A percentile compares a stretch with the other conserved stretches of the same genome.
phyloP scores from a whole-genome alignment of 1,140 invertebrate genomes.

The Asbolus verrucosus region DNA sequence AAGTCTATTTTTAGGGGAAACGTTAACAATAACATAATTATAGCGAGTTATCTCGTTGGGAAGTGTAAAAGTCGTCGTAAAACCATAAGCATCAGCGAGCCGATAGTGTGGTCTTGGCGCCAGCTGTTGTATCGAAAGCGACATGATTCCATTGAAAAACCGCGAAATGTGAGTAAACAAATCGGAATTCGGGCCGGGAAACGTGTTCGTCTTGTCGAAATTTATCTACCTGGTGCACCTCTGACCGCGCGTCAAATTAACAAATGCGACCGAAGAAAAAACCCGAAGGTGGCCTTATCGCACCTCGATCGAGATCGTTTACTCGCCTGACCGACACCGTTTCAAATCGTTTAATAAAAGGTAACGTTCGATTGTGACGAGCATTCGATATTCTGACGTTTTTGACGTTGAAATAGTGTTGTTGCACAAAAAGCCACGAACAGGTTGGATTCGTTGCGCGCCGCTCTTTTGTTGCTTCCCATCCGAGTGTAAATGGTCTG shows the following conservation, averaged over 20 bases:
- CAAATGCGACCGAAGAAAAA: slow-evolving; percentile 6
- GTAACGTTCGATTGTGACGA: too few species aligned
- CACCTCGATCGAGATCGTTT: too few species aligned
- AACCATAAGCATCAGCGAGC: slow-evolving; percentile 11
- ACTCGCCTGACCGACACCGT: too few species aligned
- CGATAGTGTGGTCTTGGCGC: slow-evolving; percentile 21
- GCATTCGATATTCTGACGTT: too few species aligned
- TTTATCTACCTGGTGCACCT: slow-evolving; percentile 21
- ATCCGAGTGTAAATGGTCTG: slow-evolving; percentile 22
- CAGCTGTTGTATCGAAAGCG: background rate
- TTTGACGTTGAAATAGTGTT: too few species aligned
- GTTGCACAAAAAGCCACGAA: slow-evolving; percentile 25
- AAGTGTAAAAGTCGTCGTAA: slow-evolving; percentile 32
- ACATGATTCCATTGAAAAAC: slow-evolving; percentile 6
- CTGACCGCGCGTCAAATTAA: slow-evolving; percentile 17
- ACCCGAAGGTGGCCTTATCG: too few species aligned
- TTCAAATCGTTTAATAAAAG: slow-evolving; percentile 19
- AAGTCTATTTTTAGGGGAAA: slow-evolving; percentile 10
- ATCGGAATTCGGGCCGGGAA: slow-evolving; percentile 16
- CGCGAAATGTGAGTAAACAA: slow-evolving; percentile 23
- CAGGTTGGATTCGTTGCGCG: slow-evolving; percentile 32
- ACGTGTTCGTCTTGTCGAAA: background rate
- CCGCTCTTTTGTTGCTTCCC: slow-evolving; percentile 7
- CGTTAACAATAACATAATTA: slow-evolving; percentile 26
- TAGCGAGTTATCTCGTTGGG: slow-evolving; percentile 12